Percentiles rank a stretch among this genome's conserved stretches.
phyloP scores from a whole-genome alignment of 2,113 vertebrate species.

The Mustelus asterias region DNA sequence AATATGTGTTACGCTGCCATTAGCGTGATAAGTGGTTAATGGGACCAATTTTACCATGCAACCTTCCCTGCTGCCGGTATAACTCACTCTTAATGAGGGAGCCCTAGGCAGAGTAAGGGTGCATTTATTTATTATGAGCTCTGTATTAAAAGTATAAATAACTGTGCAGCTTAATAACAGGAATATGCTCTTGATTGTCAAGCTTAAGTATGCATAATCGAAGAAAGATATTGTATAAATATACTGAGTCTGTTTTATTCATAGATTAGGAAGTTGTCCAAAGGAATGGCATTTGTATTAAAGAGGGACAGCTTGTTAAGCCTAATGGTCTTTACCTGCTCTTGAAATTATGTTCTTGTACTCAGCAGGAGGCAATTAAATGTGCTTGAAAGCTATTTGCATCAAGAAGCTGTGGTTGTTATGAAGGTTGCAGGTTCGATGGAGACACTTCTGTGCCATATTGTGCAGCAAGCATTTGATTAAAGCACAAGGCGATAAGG shows the following conservation, averaged over 20 bases:
- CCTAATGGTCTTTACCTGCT: neutral
- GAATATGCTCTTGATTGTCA: neutral
- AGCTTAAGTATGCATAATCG: neutral
- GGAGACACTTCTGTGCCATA: neutral
- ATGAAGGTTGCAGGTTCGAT: neutral
- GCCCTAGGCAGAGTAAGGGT: neutral
- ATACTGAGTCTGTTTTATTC: neutral
- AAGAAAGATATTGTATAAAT: neutral
- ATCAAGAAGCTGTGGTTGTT: neutral
- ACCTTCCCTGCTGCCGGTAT: neutral
- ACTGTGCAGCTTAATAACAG: neutral
- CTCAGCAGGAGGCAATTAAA: constrained; percentile 18
- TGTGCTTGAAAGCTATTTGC: neutral
- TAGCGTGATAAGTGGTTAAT: neutral
- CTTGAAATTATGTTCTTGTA: neutral
- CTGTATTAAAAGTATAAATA: neutral
- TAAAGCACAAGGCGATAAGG: neutral
- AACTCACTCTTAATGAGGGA: constrained; percentile 8
- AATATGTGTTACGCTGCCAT: neutral
- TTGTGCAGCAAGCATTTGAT: neutral
- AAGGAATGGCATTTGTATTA: constrained; percentile 6
- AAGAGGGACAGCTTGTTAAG: neutral
- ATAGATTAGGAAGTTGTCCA: neutral
- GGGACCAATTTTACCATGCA: constrained; percentile 11
- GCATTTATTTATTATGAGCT: neutral